Percentiles rank a stretch among this genome's conserved stretches.
Evolutionary conservation across 1,140 invertebrate species (phyloP).

Genomic region (Helicorthomorpha holstii): DNA sequence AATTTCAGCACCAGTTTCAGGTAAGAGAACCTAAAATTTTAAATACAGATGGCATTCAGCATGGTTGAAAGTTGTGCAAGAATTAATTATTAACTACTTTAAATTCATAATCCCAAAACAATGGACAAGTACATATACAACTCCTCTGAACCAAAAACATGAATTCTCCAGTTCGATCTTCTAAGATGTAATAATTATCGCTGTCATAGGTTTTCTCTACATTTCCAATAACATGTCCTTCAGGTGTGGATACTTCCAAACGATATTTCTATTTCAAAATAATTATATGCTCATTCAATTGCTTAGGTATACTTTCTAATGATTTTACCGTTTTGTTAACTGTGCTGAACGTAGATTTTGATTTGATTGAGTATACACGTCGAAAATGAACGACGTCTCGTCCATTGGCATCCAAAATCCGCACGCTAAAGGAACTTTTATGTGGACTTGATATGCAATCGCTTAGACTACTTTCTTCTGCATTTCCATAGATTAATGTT

Average conservation of each 20-base stretch:
- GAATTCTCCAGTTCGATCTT: slow-evolving; percentile 1
- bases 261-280: slow-evolving; percentile 1
- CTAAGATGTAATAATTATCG: not conserved
- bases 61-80: too few species aligned
- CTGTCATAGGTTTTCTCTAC: slow-evolving; percentile 1
- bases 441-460: not conserved
- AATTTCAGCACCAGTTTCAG: not conserved
- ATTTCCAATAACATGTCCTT: slow-evolving; percentile 1
- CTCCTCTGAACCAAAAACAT: not conserved
- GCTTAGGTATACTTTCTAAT: not conserved
- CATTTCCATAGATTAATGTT: too few species aligned
- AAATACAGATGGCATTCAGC: too few species aligned
- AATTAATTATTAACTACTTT: not conserved
- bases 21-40: not conserved
- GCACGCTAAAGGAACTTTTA: not conserved
- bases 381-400: not conserved
- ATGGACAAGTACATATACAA: slow-evolving; percentile 1
- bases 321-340: not conserved
- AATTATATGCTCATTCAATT: too few species aligned
- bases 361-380: not conserved
- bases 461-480: too few species aligned
- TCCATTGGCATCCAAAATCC: not conserved
- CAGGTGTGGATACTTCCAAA: not conserved
- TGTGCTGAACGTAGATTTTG: not conserved
- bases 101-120: slow-evolving; percentile 4